Percentiles rank a stretch among this genome's conserved stretches.
These are phyloP conservation scores for Patella pellucida DNA, from an alignment of 2,888 invertebrate genomes.

Conservation along the genomic window DNA sequence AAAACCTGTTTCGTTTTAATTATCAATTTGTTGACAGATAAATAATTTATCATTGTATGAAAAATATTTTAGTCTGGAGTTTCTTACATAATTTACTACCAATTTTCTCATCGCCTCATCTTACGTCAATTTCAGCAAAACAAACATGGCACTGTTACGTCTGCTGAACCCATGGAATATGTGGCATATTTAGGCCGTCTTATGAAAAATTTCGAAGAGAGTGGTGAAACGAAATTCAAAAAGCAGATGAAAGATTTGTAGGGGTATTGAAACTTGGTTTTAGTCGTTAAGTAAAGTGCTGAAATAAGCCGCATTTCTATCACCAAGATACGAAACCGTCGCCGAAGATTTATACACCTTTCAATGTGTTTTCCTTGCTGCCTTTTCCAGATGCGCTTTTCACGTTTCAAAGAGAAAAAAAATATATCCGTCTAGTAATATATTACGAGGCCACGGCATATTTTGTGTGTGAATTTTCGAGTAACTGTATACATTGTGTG, in stretches of 20 bases:
- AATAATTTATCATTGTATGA: no score
- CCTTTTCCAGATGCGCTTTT: conserved; percentile 1
- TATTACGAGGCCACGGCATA: not conserved
- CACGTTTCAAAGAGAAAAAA: not conserved
- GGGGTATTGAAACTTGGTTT: not conserved
- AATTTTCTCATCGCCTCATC: no score
- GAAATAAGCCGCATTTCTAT: conserved; percentile 3
- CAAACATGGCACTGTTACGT: conserved; percentile 5
- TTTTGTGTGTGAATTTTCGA: not conserved
- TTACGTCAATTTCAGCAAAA: not conserved
- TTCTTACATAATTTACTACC: no score
- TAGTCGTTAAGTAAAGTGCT: conserved; percentile 1
- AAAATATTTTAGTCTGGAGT: no score
- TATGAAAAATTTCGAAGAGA: not conserved
- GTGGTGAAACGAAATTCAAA: conserved; percentile 9
- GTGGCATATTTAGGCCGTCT: conserved; percentile 3
- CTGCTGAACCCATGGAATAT: not conserved
- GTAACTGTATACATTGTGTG: not conserved
- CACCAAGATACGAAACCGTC: not conserved
- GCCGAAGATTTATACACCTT: not conserved
- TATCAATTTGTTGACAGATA: no score
- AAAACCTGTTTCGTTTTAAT: no score
- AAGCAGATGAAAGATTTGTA: conserved; percentile 10
- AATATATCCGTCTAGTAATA: not conserved
- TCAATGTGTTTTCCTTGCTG: not conserved